Evolutionary conservation across 2,888 invertebrate genomes (phyloP), one percentile per base, ranked within the genome.

Genomic region (Xylophagus ater): DNA sequence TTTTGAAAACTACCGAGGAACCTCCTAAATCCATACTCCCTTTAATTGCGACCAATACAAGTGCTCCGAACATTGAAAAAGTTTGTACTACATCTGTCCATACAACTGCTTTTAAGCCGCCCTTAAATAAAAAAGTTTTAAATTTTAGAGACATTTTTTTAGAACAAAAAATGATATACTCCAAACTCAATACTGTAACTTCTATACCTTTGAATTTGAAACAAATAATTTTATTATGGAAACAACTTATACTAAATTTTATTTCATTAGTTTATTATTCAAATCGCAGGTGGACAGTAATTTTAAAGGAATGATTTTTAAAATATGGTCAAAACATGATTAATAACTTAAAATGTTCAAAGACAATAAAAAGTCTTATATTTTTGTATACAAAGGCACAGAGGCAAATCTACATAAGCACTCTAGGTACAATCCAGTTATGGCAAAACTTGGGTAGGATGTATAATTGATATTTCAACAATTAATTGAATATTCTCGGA

Each of bases 31-130:
- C 80, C 2, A 74, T 53, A 0, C 81, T 83, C 1, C 85, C 85
- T 54, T 83, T 84, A 13, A 84, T 60, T 4, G 78, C 73, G 2
- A 86, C 80, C 41, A 85, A 56, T 2, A 79, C 59, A 67, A 85
- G 76, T 0, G 84, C 79, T 1, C 78, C 78, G 46, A 83, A 68
- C 84, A 86, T 85, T 3, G 80, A 73, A 8, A 80, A 70, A 12
- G 78, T 79, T 65, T 86, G 85, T 31, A 85, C 78, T 4, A 84
- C 83, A 55, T 86, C 85, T 1, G 80, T 79, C 76, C 77, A 76
- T 9, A 65, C 83, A 0, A 86, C 85, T 6, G 85, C 85, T 66
- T 78, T 81, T 20, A 86, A 66, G 34, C 85, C 84, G 49, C 83
- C 84, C 81, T 82, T 38, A 40, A 35, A 47, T 17, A 13, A 26